Evolutionary conservation across 2,888 invertebrate genomes (phyloP).

Genomic region (Eupithecia abbreviata): DNA sequence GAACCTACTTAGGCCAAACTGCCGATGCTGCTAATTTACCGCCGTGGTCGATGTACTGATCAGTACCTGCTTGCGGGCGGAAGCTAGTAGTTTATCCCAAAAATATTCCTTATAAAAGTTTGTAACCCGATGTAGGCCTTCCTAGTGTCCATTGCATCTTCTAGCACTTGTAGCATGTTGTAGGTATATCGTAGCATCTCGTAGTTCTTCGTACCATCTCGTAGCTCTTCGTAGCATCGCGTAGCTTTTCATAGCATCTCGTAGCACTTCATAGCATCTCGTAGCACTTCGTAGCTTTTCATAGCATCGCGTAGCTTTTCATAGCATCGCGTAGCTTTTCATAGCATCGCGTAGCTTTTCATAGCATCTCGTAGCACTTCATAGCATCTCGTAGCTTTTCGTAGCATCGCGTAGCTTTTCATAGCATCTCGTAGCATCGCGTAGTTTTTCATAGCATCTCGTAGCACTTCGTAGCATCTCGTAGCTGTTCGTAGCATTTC

Average conservation of each 20-base stretch:
- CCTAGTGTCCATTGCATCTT: no score
- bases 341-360: no score
- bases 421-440: not conserved
- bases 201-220: not conserved
- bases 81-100: no score
- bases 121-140: no score
- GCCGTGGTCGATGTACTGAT: no score
- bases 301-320: not conserved
- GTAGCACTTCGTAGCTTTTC: not conserved
- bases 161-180: not conserved
- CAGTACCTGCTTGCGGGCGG: no score
- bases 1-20: no score
- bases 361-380: no score
- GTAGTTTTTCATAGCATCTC: not conserved
- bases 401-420: not conserved
- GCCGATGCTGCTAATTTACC: no score
- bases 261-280: not conserved
- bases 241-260: not conserved
- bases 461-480: not conserved
- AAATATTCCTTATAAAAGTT: no score
- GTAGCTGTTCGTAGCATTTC: not conserved
- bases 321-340: not conserved
- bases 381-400: not conserved
- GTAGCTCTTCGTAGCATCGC: not conserved
- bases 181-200: not conserved